A percentile compares a stretch with the other conserved stretches of the same genome.
These are phyloP conservation scores for Lutraria rhynchaena DNA, from an alignment of 1,140 invertebrate genomes.

Conservation along the genomic window DNA sequence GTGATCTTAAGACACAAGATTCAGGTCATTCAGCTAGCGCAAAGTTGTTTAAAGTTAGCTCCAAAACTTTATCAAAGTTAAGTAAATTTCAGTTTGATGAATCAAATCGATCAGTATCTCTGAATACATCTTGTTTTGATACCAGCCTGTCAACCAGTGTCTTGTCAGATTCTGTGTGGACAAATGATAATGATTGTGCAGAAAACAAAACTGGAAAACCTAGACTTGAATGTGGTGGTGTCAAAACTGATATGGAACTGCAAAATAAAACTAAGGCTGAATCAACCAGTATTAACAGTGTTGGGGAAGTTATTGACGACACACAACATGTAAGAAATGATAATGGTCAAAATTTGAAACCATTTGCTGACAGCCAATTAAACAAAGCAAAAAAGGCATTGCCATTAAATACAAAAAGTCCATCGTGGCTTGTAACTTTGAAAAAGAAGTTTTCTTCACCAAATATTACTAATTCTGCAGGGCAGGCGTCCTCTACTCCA, in stretches of 20 bases:
- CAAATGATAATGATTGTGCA: neutral
- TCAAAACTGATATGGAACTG: neutral
- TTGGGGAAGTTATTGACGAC: neutral
- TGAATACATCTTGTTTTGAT: neutral
- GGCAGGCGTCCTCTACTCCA: neutral
- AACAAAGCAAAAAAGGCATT: neutral
- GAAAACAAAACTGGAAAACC: neutral
- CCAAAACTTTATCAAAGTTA: slow-evolving; percentile 39
- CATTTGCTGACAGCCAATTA: neutral
- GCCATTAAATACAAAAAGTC: neutral
- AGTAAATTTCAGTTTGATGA: slow-evolving; percentile 49
- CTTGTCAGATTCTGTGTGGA: slow-evolving; percentile 24
- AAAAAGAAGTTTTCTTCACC: slow-evolving; percentile 41
- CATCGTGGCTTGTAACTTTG: slow-evolving; percentile 27
- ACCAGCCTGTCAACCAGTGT: neutral
- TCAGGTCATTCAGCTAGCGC: neutral
- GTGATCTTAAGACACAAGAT: neutral
- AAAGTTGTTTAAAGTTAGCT: slow-evolving; percentile 1
- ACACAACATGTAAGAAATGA: neutral
- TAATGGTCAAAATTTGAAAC: neutral
- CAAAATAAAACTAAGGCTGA: neutral
- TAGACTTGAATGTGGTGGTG: neutral
- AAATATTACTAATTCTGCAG: neutral
- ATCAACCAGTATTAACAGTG: too few species aligned
- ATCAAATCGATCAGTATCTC: slow-evolving; percentile 14